A percentile compares a stretch with the other conserved stretches of the same genome.
Evolutionary conservation across 2,888 invertebrate genomes (phyloP).

Genomic region (Herminia tarsipennalis): DNA sequence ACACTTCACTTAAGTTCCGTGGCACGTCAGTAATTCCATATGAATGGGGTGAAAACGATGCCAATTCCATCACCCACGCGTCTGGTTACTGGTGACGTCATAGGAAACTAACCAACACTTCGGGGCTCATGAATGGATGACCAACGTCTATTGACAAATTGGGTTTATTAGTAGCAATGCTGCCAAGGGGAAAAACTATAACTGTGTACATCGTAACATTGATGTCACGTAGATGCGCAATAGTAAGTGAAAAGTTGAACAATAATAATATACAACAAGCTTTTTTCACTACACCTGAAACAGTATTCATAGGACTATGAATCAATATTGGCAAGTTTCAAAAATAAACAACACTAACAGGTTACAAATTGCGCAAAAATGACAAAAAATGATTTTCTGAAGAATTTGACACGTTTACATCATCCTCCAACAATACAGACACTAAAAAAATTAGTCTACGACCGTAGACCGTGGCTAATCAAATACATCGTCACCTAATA

Average conservation of each 20-base stretch:
- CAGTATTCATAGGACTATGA: too few relatives aligned
- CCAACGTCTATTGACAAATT: slow-evolving; percentile 15
- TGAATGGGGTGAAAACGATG: slow-evolving; percentile 39
- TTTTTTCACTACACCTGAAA: too few relatives aligned
- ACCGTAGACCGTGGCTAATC: slow-evolving; percentile 55
- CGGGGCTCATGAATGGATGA: slow-evolving; percentile 31
- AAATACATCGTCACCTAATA: slow-evolving; percentile 57
- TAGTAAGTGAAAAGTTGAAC: too few relatives aligned
- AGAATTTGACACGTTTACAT: slow-evolving; percentile 15
- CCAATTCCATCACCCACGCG: slow-evolving; percentile 50
- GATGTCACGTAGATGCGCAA: too few relatives aligned
- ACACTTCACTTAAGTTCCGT: slow-evolving; percentile 29
- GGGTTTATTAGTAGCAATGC: background rate
- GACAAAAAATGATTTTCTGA: slow-evolving; percentile 1
- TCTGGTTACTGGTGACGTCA: slow-evolving; percentile 42
- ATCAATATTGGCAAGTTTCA: too few relatives aligned
- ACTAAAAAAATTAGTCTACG: slow-evolving; percentile 38
- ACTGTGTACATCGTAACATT: too few relatives aligned
- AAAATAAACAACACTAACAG: too few relatives aligned
- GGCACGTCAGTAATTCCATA: slow-evolving; percentile 29
- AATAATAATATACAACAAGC: too few relatives aligned
- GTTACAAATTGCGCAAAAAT: background rate
- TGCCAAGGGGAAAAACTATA: background rate
- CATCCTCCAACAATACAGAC: slow-evolving; percentile 16
- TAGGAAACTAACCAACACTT: slow-evolving; percentile 42